Evolutionary conservation across 2,888 invertebrate genomes (phyloP).

Genomic region (Drosophila emarginata): DNA sequence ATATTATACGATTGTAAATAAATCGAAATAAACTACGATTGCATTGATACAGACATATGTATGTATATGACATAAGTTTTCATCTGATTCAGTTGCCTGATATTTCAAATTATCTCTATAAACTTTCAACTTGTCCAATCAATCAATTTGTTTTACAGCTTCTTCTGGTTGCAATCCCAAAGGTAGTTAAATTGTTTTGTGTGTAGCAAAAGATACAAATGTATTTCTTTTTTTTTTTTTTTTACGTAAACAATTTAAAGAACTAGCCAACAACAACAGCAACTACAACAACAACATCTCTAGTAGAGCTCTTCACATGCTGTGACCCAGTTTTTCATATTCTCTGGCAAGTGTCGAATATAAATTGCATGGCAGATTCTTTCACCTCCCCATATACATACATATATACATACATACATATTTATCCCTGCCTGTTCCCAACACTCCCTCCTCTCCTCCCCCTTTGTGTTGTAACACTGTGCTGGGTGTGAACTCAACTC

Average conservation of each 20-base stretch:
- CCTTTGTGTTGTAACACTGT: background rate
- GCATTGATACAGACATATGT: background rate
- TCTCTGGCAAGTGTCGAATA: conserved; percentile 63
- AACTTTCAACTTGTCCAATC: conserved; percentile 1
- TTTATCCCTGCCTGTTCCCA: background rate
- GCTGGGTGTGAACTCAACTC: conserved; percentile 33
- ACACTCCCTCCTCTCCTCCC: background rate
- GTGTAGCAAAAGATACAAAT: conserved; percentile 8
- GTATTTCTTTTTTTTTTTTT: background rate
- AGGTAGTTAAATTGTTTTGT: background rate
- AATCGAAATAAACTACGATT: background rate
- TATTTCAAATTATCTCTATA: background rate
- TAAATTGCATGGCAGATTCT: conserved; percentile 64
- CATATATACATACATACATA: background rate
- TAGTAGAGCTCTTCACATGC: conserved; percentile 54
- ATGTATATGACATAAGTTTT: background rate
- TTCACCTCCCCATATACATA: background rate
- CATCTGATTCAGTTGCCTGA: background rate
- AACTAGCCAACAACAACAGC: conserved; percentile 20
- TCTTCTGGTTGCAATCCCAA: background rate
- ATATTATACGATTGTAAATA: no score
- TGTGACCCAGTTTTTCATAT: conserved; percentile 58
- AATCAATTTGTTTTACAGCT: background rate
- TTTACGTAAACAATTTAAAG: conserved; percentile 43
- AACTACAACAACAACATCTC: conserved; percentile 24